phyloP scores from a whole-genome alignment of 2,113 vertebrate genomes.

The Indri indri region DNA sequence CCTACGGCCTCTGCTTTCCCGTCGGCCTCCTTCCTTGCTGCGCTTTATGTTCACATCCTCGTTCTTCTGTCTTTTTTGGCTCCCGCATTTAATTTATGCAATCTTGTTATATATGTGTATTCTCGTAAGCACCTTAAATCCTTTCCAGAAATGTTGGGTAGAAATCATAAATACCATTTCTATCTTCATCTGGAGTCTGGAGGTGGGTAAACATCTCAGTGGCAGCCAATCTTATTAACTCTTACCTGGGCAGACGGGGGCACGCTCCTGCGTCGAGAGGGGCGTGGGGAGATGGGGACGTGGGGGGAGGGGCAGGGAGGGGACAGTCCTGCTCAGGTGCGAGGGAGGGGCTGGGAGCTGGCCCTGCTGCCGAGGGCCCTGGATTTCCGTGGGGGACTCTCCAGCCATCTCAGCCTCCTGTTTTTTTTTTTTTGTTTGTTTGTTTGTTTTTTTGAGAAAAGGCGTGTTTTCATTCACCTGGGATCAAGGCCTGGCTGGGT shows the following conservation, averaged over 20 bases:
- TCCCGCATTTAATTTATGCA: conserved; percentile 70
- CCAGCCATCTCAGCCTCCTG: too few species aligned
- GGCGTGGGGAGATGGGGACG: too few species aligned
- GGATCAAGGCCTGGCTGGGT: not conserved
- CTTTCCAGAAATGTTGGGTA: conserved; percentile 67
- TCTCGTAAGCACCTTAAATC: conserved; percentile 73
- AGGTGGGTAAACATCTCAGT: conserved; percentile 60
- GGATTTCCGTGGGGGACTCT: not conserved
- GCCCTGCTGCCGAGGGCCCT: not conserved
- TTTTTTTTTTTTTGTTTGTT: too few species aligned
- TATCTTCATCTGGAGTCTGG: conserved; percentile 75
- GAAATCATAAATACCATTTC: conserved; percentile 76
- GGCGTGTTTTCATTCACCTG: not conserved
- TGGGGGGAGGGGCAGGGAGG: not conserved
- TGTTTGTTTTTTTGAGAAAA: not conserved
- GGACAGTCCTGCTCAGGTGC: not conserved
- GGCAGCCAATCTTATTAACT: conserved; percentile 63
- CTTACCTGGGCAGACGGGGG: not conserved
- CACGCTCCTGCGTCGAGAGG: accelerated
- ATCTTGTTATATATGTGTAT: conserved; percentile 70
- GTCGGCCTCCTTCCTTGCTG: not conserved
- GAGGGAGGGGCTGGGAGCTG: not conserved
- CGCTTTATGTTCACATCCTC: not conserved
- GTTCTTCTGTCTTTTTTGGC: conserved; percentile 52
- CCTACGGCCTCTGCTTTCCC: not conserved